phyloP scores from a whole-genome alignment of 2,113 vertebrate species.

The Nanger granti region DNA sequence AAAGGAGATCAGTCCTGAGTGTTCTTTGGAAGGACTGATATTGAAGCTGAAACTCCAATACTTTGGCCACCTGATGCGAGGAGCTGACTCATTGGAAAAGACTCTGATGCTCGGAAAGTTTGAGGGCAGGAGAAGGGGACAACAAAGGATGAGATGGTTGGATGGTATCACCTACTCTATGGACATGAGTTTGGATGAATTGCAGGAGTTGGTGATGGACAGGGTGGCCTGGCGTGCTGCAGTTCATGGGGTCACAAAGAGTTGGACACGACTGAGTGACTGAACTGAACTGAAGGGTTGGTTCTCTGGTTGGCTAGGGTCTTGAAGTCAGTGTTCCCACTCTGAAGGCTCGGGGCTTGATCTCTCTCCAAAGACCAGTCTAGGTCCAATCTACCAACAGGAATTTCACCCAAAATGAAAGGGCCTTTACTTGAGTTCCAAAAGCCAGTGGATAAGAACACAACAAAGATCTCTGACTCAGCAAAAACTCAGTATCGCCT shows the following conservation, averaged over 20 bases:
- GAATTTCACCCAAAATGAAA: background rate
- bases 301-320: background rate
- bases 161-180: background rate
- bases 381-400: background rate
- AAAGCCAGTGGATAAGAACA: background rate
- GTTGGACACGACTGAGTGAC: too few species aligned
- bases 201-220: background rate
- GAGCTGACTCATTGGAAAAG: background rate
- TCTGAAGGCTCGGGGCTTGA: background rate
- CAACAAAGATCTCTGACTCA: background rate
- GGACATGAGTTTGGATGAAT: background rate
- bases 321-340: background rate
- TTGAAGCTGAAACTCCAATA: background rate
- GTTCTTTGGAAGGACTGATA: background rate
- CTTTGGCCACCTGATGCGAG: background rate
- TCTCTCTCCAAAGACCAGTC: background rate
- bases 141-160: background rate
- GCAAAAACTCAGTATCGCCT: background rate
- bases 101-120: background rate
- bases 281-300: too few species aligned
- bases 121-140: background rate
- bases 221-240: too few species aligned
- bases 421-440: background rate
- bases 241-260: too few species aligned
- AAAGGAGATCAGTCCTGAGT: background rate